These are phyloP conservation scores for Fissipunctia ypsillon DNA, from an alignment of 2,888 invertebrate genomes.

Conservation along the genomic window DNA sequence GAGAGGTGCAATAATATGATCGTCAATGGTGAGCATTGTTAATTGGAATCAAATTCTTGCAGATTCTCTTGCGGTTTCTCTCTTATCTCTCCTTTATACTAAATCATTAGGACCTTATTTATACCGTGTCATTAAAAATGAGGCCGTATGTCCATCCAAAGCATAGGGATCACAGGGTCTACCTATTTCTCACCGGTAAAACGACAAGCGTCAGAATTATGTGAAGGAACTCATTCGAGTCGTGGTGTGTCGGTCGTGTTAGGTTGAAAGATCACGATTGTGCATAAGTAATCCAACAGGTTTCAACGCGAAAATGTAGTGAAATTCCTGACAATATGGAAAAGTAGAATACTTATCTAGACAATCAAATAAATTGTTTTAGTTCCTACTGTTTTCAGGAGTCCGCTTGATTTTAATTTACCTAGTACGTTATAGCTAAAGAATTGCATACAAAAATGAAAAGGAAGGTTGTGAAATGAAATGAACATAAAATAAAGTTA, in stretches of 20 bases:
- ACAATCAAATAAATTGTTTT: too few relatives aligned
- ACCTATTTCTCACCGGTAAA: conserved; percentile 15
- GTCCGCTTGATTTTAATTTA: background rate
- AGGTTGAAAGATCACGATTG: conserved; percentile 45
- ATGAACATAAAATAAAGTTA: background rate
- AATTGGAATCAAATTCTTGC: too few relatives aligned
- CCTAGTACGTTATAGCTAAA: too few relatives aligned
- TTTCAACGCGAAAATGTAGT: conserved; percentile 16
- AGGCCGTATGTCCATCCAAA: too few relatives aligned
- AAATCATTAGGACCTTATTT: too few relatives aligned
- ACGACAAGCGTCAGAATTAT: conserved; percentile 24
- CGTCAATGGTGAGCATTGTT: too few relatives aligned
- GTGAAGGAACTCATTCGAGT: conserved; percentile 33
- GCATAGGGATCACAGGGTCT: background rate
- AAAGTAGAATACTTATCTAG: background rate
- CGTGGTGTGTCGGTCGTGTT: conserved; percentile 24
- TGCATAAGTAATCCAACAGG: conserved; percentile 45
- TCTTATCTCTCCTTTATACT: too few relatives aligned
- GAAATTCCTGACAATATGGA: background rate
- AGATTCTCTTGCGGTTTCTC: too few relatives aligned
- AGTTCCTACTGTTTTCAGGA: background rate
- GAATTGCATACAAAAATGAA: too few relatives aligned
- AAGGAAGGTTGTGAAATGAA: background rate
- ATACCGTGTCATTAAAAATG: too few relatives aligned
- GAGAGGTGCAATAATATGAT: too few relatives aligned